Evolutionary conservation across 2,797 vertebrate genomes (phyloP).

Genomic region (Avahi laniger): DNA sequence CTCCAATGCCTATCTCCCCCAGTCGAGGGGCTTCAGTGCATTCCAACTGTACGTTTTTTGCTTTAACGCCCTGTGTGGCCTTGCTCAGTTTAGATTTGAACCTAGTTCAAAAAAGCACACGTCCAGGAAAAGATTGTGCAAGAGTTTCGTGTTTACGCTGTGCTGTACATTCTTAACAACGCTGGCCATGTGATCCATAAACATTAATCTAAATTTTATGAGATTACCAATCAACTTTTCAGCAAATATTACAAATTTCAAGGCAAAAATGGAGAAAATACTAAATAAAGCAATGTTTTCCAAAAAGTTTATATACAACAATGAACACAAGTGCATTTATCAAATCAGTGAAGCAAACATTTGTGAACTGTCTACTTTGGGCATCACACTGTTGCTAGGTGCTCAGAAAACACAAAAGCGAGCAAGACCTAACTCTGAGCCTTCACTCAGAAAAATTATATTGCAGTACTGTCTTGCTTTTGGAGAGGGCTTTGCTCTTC

Average conservation of each 20-base stretch:
- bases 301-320: conserved; percentile 10
- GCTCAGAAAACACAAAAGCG: background rate
- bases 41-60: conserved; percentile 68
- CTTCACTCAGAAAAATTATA: background rate
- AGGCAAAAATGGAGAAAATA: conserved; percentile 48
- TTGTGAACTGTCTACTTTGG: background rate
- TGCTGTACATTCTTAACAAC: conserved; percentile 59
- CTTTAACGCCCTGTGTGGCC: conserved; percentile 84
- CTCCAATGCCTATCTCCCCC: conserved; percentile 53
- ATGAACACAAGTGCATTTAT: background rate
- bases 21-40: background rate
- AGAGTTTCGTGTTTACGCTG: conserved; percentile 79
- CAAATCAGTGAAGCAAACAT: background rate
- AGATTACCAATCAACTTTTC: conserved; percentile 61
- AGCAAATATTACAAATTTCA: conserved; percentile 69
- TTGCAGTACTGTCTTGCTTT: background rate
- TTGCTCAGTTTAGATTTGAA: conserved; percentile 84
- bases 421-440: background rate
- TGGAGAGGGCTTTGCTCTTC: background rate
- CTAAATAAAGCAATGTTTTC: conserved; percentile 49
- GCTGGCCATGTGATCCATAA: conserved; percentile 73
- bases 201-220: conserved; percentile 75
- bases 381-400: background rate
- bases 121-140: conserved; percentile 80
- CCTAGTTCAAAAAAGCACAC: conserved; percentile 79